A percentile compares a stretch with the other conserved stretches of the same genome.
phyloP scores from a whole-genome alignment of 2,113 vertebrate species.

The Thamnophis sirtalis region DNA sequence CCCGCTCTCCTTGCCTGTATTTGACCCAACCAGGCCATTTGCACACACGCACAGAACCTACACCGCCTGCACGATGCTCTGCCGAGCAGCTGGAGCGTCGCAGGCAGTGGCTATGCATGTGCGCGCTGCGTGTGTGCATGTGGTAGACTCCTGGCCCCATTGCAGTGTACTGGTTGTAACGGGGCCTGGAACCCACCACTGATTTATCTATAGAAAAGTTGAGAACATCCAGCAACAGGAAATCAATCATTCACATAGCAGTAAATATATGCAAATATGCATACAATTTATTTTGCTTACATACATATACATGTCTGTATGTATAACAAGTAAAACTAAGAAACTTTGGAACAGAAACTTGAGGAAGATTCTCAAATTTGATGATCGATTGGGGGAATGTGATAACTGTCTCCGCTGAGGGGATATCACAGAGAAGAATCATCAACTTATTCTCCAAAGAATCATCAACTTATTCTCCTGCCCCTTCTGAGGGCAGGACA shows the following conservation, averaged over 20 bases:
- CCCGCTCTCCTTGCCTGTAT: too few species aligned
- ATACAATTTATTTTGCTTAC: not conserved
- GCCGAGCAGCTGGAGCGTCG: too few species aligned
- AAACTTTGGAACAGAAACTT: not conserved
- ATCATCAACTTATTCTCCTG: not conserved
- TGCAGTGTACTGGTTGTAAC: too few species aligned
- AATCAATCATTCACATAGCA: not conserved
- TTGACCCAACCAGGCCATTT: too few species aligned
- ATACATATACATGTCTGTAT: not conserved
- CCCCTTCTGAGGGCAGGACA: not conserved
- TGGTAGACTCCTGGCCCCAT: too few species aligned
- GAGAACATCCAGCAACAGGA: fast-evolving
- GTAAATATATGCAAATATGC: not conserved
- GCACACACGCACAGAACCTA: too few species aligned
- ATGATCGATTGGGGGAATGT: not conserved
- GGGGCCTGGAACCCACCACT: too few species aligned
- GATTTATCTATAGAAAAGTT: not conserved
- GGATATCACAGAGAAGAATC: not conserved
- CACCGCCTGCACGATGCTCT: too few species aligned
- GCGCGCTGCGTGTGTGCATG: too few species aligned
- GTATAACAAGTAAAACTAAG: not conserved
- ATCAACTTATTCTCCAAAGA: not conserved
- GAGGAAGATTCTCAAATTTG: not conserved
- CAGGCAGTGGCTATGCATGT: too few species aligned
- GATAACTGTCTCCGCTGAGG: not conserved